phyloP scores from a whole-genome alignment of 1,140 invertebrate species.

The Eubasilissa regina region DNA sequence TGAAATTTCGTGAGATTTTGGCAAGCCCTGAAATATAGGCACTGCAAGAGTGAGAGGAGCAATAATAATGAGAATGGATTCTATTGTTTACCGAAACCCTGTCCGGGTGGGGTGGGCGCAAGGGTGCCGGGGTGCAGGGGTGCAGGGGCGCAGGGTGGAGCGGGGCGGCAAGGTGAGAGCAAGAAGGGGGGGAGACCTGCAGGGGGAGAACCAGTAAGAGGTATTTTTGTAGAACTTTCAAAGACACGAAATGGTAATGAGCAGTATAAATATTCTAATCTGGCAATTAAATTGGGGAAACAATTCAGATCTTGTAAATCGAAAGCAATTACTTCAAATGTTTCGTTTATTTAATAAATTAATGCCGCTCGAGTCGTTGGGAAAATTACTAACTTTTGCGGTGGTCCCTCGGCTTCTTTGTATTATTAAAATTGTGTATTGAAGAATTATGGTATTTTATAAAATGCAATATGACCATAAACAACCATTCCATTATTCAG shows the following conservation, averaged over 20 bases:
- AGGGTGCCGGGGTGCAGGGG: background rate
- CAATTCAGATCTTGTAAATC: slow-evolving; percentile 47
- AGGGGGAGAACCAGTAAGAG: slow-evolving; percentile 34
- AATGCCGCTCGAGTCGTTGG: slow-evolving; percentile 26
- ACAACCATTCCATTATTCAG: background rate
- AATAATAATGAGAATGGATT: slow-evolving; percentile 62
- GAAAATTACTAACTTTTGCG: slow-evolving; percentile 4
- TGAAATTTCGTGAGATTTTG: background rate
- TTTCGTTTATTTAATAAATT: slow-evolving; percentile 46
- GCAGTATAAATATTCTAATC: slow-evolving; percentile 46
- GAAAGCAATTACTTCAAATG: slow-evolving; percentile 44
- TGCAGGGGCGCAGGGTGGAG: background rate
- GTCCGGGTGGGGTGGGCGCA: slow-evolving; percentile 17
- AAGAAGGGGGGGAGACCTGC: slow-evolving; percentile 2
- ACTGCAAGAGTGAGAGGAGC: slow-evolving; percentile 52
- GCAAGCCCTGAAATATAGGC: slow-evolving; percentile 38
- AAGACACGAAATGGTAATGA: slow-evolving; percentile 49
- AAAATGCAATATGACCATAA: background rate
- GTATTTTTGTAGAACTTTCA: slow-evolving; percentile 46
- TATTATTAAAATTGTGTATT: background rate
- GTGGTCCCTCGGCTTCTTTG: too few species aligned
- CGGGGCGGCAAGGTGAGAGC: slow-evolving; percentile 17
- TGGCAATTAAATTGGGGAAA: slow-evolving; percentile 49
- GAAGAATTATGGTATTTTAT: background rate
- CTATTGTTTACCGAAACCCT: slow-evolving; percentile 59